These are phyloP conservation scores for Litocranius walleri DNA, from an alignment of 2,113 vertebrate genomes.

Conservation along the genomic window DNA sequence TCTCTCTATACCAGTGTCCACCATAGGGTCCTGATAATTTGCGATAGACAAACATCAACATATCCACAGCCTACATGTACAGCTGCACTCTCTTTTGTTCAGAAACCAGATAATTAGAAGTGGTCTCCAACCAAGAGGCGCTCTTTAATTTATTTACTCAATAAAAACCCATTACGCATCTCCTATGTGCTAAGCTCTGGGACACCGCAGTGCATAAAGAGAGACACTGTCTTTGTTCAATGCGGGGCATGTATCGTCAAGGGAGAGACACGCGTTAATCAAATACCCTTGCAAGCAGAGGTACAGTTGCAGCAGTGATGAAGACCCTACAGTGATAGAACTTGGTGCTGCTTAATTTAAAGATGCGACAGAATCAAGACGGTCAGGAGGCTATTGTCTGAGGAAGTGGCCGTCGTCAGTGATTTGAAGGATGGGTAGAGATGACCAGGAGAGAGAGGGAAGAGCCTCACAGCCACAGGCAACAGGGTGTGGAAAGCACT, in stretches of 20 bases:
- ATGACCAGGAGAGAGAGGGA: not conserved
- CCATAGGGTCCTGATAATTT: not conserved
- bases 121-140: not conserved
- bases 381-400: not conserved
- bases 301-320: not conserved
- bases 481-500: not conserved
- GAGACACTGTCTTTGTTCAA: not conserved
- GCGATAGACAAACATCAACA: too few relatives aligned
- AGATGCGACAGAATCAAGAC: not conserved
- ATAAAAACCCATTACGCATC: not conserved
- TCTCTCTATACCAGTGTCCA: not conserved
- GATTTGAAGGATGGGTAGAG: not conserved
- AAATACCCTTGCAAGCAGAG: not conserved
- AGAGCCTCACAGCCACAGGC: not conserved
- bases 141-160: not conserved
- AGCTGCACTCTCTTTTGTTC: not conserved
- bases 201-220: not conserved
- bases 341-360: not conserved
- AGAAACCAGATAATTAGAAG: not conserved
- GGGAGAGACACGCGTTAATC: not conserved
- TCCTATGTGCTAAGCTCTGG: not conserved
- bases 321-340: not conserved
- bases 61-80: too few relatives aligned
- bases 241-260: not conserved
- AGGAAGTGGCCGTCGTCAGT: not conserved